Base-by-base conservation (phyloP, 2,888 invertebrate genomes). In the Latrodectus hesperus region DNA sequence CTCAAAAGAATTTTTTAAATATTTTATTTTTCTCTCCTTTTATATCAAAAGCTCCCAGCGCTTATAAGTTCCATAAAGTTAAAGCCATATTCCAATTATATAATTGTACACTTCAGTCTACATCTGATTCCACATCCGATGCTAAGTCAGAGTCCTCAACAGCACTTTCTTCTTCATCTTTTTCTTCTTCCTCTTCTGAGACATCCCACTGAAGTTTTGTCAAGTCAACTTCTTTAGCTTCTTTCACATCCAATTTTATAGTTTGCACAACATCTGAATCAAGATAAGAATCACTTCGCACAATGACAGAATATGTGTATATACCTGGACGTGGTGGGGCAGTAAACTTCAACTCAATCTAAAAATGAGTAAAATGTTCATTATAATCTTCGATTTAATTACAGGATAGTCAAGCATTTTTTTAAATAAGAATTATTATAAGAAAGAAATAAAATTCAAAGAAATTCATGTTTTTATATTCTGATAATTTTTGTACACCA, bases 201-300 rank as follows among this genome's bases (percentile, higher is more conserved):
- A 98, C 96, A 91, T 98, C 97, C 98, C 99, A 99, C 93, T 98
- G 98, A n/a, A 98, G 98, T 93, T 98, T 98, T 91, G 96, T 96
- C 78, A 95, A 96, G 89, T 97, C 96, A 91, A 98, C 95, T 91
- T 96, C 96, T 90, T 97, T 96, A 51, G 98, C 98, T 93, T 98
- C 97, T 93, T 98, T 97, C 89, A 99, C 99, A 92, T 99, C 98
- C 93, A 99, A 95, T 93, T 98, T 98, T 91, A 99, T 96, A 92
- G 98, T 98, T 91, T 96, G 96, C 91, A 96, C 95, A 93, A 98
- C 97, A 93, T 99, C 99, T 94, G 98, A 97, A 90, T 99, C 99
- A 91, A 99, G 94, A 93, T 99, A 99, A 9, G 99, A 99, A 93
- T 99, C 99, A 64, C 98, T 98, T 91, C 98, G 94, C 89, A 99